Evolutionary conservation across 1,140 invertebrate genomes (phyloP).

Genomic region (Aphis gossypii): DNA sequence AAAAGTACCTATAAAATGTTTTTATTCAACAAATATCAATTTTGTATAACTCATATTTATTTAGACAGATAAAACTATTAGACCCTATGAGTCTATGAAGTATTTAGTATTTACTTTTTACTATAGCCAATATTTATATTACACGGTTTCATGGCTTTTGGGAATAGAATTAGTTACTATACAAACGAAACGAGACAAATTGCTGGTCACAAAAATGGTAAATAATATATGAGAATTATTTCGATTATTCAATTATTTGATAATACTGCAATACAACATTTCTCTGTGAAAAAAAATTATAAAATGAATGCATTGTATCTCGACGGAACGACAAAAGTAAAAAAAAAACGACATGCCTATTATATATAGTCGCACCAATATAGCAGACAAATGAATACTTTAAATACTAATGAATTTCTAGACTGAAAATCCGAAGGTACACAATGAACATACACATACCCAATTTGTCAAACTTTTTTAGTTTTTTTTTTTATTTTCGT

Average conservation of each 20-base stretch:
- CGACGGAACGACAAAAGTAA: neutral
- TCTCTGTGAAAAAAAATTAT: neutral
- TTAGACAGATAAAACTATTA: neutral
- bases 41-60: neutral
- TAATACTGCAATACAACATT: neutral
- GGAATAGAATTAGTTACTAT: neutral
- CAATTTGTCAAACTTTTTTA: neutral
- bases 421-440: neutral
- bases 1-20: neutral
- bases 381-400: slow-evolving; percentile 32
- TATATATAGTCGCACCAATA: neutral
- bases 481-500: neutral
- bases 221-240: neutral
- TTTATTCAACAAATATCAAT: neutral
- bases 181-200: neutral
- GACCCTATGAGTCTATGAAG: neutral
- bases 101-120: neutral
- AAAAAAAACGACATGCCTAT: neutral
- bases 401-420: slow-evolving; percentile 35
- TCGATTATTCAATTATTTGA: neutral
- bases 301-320: slow-evolving; percentile 3
- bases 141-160: neutral
- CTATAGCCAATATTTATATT: neutral
- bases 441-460: neutral
- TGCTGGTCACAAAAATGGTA: neutral